Conservation (phyloP, 2,888 invertebrate species). For the Coenonympha glycerion region DNA sequence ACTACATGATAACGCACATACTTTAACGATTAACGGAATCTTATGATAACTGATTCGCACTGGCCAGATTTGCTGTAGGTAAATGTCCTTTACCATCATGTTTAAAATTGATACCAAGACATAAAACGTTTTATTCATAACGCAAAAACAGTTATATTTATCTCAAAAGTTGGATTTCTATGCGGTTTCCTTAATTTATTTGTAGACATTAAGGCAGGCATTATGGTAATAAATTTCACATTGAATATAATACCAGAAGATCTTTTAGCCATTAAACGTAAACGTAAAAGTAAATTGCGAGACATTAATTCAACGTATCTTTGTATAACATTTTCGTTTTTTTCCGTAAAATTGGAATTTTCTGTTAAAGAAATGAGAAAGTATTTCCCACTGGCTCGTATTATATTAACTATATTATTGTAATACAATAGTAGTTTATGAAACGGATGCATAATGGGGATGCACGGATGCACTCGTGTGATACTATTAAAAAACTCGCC, state of each 20-base stretch:
- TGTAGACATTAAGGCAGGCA: background rate
- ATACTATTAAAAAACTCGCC: too few species aligned
- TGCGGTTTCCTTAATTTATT: conserved; percentile 1
- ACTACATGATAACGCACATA: too few species aligned
- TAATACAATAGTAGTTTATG: too few species aligned
- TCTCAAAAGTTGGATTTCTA: background rate
- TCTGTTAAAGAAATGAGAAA: background rate
- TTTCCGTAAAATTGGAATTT: background rate
- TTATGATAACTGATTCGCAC: too few species aligned
- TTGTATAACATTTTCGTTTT: background rate
- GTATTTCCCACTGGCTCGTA: background rate
- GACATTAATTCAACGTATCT: conserved; percentile 12
- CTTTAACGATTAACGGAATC: too few species aligned
- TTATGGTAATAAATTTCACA: conserved; percentile 10
- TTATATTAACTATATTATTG: too few species aligned
- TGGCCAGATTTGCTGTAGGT: too few species aligned
- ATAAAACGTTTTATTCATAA: background rate
- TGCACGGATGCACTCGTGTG: too few species aligned
- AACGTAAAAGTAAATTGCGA: conserved; percentile 11
- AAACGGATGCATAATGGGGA: too few species aligned
- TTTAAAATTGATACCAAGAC: background rate
- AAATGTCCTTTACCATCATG: too few species aligned
- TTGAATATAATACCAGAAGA: conserved; percentile 12
- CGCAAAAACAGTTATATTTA: background rate
- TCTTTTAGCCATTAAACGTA: conserved; percentile 14